Base-by-base conservation (phyloP, 2,888 invertebrate species). In the Dynastes hyllus region DNA sequence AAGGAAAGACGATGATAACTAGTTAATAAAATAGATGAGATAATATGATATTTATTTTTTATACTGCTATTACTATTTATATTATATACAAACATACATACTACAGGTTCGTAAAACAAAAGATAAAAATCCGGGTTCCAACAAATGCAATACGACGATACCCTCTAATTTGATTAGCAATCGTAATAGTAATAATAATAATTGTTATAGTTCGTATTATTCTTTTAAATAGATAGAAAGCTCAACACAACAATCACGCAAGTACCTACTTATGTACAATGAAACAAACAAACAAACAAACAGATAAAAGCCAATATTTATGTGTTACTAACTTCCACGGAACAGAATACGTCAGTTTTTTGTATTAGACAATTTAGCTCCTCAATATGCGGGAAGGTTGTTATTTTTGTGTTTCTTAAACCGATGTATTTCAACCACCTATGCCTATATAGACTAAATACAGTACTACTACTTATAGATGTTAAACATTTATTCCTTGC, bases 201-300 rank as follows among this genome's bases (percentile, higher is more conserved):
- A 22, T 22, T 22, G 22, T 55, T 22, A 22, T 55, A 22, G 55
- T 55, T 55, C 55, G 22, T 55, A 55, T 55, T 55, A 55, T 55
- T 55, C 16, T 55, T 55, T 55, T 22, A 55, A 8, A 55, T 22
- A 22, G 16, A 55, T 55, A 55, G 8, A 45, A 55, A 55, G 55
- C 55, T 55, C 55, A 55, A 55, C n/a, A 55, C 55, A 55, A 55
- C 55, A 55, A 55, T 55, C 55, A 55, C 55, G 22, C 55, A 55
- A 55, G 55, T 55, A 55, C 55, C 55, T 55, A 55, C 55, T 55
- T 55, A 55, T n/a, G 4, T 53, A n/a, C 27, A 55, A 55, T 53
- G 53, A 55, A 22, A 55, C 22, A 55, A 55, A 55, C 53, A 16
- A 16, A 16, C 37, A 5, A 37, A 37, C 9, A 11, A 45, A 45